Percentiles rank a stretch among this genome's conserved stretches.
Evolutionary conservation across 1,140 invertebrate genomes (phyloP).

Genomic region (Araneus ventricosus): DNA sequence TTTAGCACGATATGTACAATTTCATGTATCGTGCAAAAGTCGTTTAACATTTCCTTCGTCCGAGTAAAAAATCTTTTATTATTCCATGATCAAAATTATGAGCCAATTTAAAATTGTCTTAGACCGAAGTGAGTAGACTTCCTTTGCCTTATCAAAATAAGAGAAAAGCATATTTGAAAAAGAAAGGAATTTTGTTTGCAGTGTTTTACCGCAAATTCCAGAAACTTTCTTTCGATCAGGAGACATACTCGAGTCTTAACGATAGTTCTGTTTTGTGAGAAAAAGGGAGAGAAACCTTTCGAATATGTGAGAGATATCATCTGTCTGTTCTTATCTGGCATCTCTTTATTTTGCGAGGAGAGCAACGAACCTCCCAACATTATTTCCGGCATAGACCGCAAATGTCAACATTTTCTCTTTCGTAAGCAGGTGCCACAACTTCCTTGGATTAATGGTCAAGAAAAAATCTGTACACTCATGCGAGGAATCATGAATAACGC

Average conservation of each 20-base stretch:
- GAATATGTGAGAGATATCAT: neutral
- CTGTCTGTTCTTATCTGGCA: neutral
- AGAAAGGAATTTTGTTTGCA: too few species aligned
- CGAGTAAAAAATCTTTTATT: too few species aligned
- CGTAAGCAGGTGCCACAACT: neutral
- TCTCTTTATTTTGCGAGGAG: neutral
- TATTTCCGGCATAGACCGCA: neutral
- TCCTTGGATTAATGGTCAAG: neutral
- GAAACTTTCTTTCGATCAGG: neutral
- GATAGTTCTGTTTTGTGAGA: neutral
- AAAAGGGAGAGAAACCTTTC: neutral
- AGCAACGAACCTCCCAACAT: neutral
- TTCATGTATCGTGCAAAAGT: too few species aligned
- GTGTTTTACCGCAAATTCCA: too few species aligned
- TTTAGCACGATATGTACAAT: too few species aligned
- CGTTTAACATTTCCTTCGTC: too few species aligned
- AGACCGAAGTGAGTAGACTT: too few species aligned
- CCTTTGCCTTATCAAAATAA: too few species aligned
- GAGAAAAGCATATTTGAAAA: too few species aligned
- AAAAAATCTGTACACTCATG: neutral
- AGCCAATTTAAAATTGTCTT: too few species aligned
- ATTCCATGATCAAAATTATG: too few species aligned
- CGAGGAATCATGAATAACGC: too few species aligned
- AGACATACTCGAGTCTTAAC: neutral
- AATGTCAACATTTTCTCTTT: constrained; percentile 15